A percentile compares a stretch with the other conserved stretches of the same genome.
Evolutionary conservation across 2,797 vertebrate species (phyloP).

Genomic region (Stomatorhinus walkeri): DNA sequence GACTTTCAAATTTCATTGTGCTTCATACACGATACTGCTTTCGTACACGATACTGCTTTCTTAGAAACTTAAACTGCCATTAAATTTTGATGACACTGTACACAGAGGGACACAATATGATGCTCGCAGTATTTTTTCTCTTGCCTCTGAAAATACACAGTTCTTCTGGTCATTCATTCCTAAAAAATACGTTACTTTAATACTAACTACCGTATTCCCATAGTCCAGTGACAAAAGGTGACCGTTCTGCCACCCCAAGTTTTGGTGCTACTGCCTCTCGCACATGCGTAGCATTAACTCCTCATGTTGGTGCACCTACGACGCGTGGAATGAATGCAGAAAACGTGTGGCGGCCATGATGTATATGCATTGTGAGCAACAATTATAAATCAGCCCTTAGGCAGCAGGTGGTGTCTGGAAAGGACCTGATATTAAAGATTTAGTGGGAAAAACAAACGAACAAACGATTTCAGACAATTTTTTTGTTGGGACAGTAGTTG

Average conservation of each 20-base stretch:
- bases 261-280: background rate
- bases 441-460: background rate
- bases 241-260: background rate
- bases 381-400: background rate
- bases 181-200: background rate
- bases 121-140: too few species aligned
- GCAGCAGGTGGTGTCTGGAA: background rate
- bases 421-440: background rate
- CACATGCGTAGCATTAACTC: too few species aligned
- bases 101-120: background rate
- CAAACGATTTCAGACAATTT: background rate
- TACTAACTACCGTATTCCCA: background rate
- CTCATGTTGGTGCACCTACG: too few species aligned
- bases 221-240: background rate
- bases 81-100: background rate
- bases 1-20: background rate
- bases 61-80: background rate
- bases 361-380: background rate
- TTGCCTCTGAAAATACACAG: background rate
- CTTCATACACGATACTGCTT: too few species aligned
- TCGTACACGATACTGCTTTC: background rate
- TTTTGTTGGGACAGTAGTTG: background rate
- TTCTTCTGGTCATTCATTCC: too few species aligned
- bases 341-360: background rate
- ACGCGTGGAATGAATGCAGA: background rate